phyloP scores from a whole-genome alignment of 1,140 invertebrate genomes.

The Babylonia areolata region DNA sequence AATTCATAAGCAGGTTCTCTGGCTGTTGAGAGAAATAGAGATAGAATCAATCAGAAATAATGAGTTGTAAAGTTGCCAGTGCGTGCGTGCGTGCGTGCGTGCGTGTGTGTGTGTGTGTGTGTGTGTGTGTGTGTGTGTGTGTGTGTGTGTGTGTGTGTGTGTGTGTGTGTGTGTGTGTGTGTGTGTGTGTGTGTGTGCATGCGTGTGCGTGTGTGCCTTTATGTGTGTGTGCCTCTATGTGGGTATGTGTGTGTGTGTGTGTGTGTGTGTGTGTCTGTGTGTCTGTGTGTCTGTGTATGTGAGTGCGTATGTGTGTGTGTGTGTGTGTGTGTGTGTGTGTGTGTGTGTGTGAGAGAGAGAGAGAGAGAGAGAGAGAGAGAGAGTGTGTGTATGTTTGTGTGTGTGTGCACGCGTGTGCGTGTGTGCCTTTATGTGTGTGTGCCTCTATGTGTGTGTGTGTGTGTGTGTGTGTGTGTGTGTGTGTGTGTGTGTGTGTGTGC shows the following conservation, averaged over 20 bases:
- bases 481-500: not conserved
- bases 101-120: constrained; percentile 5
- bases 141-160: not conserved
- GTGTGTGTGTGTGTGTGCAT: not conserved
- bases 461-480: not conserved
- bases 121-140: not conserved
- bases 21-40: too few relatives aligned
- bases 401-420: not conserved
- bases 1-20: too few relatives aligned
- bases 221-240: not conserved
- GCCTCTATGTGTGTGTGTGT: not conserved
- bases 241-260: not conserved
- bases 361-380: not conserved
- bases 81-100: too few relatives aligned
- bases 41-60: too few relatives aligned
- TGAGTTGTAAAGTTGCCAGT: too few relatives aligned
- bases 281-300: not conserved
- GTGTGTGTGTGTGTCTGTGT: not conserved
- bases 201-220: not conserved
- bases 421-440: not conserved
- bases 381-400: not conserved
- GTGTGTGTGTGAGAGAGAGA: not conserved
- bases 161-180: constrained; percentile 2
- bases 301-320: not conserved
- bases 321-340: not conserved